These are phyloP conservation scores for Pteronura brasiliensis DNA, from an alignment of 2,113 vertebrate species.

Conservation along the genomic window DNA sequence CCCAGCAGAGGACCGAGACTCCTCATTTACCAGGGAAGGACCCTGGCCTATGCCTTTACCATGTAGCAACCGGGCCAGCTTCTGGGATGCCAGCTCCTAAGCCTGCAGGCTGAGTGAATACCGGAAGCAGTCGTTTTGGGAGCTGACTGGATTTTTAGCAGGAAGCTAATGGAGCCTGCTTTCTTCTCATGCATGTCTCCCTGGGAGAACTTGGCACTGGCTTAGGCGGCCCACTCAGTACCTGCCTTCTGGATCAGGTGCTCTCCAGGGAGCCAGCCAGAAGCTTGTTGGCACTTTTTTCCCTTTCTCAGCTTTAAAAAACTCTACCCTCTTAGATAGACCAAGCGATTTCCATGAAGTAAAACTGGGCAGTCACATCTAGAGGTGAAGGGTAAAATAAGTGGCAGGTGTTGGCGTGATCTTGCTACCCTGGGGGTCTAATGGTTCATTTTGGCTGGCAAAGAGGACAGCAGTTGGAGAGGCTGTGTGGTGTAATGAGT, in stretches of 20 bases:
- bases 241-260: background rate
- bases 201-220: background rate
- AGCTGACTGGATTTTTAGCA: background rate
- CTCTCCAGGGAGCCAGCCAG: background rate
- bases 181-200: background rate
- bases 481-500: background rate
- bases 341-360: background rate
- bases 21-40: background rate
- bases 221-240: background rate
- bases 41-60: background rate
- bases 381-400: background rate
- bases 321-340: background rate
- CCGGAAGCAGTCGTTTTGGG: background rate
- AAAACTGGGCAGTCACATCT: background rate
- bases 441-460: background rate
- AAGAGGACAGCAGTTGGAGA: background rate
- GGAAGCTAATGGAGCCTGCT: slow-evolving; percentile 8
- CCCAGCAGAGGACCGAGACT: background rate
- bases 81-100: background rate
- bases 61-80: background rate
- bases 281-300: background rate
- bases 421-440: background rate
- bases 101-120: background rate
- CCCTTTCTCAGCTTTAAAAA: slow-evolving; percentile 32
- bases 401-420: background rate